Base-by-base conservation (phyloP, 92 coral and sea anemone species). In the Blastomussa wellsi region DNA sequence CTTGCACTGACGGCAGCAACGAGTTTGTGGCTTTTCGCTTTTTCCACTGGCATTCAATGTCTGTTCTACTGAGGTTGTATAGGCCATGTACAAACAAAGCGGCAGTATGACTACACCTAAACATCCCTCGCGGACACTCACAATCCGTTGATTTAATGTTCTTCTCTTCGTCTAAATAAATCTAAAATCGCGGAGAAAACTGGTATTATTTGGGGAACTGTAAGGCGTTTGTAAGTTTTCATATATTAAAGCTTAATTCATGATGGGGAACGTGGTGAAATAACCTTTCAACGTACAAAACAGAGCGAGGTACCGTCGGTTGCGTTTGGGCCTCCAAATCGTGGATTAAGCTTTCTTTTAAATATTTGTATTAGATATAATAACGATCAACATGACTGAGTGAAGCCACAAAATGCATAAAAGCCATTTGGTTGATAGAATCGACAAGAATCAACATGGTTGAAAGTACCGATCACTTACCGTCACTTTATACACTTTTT, bases 31-130 rank as follows among this genome's bases (percentile, higher is more conserved):
- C 82, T 59, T 79, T 79, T 33, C 32, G 51, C 60, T 79, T 60
- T 67, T 36, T 79, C 82, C 82, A 78, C 62, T 75, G 47, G 79
- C 80, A 51, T 32, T 76, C 44, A 28, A 76, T 66, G 24, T 76
- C 80, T 13, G 80, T 76, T 17, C 41, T 17, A 66, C 80, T 76
- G 49, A 76, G 66, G 66, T 76, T 76, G 80, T 73, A 24, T 39
- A 67, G 69, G 78, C 66, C 86, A 32, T 82, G 78, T 9, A 47
- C 37, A 49, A 51, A 57, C 22, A 82, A 35, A 28, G 66, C 77
- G 37, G 86, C 76, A 29, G 67, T 31, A 37, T 71, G 80, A 66
- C 47, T 76, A 57, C 80, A 76, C 41, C 51, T 76, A 32, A 49
- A 31, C 41, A 51, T 52, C n/a, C 66, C 42, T 57, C 66, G 51